Base-by-base conservation (phyloP, 2,888 invertebrate genomes). In the Hipparchia semele region DNA sequence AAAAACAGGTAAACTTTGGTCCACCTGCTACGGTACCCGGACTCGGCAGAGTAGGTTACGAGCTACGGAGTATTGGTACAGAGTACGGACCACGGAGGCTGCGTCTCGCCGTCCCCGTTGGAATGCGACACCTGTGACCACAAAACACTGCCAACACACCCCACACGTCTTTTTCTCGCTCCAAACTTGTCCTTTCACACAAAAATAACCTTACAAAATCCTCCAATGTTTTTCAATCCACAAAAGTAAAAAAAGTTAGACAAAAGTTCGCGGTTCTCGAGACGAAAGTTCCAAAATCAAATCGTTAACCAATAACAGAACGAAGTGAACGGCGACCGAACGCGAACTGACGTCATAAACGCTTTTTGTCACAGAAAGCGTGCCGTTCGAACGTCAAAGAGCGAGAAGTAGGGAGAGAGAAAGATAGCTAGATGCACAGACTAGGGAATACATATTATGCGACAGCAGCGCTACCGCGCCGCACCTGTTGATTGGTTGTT, bases 101-200 rank as follows among this genome's bases (percentile, higher is more conserved):
- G 89, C 83, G 87, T 84, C 87, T 84, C 87, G 87, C 87, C 89
- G 90, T 90, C 87, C 87, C 84, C 83, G 80, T 82, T 82, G 91
- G 92, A 92, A 92, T 93, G 91, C 86, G 85, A 90, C 92, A 92
- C 92, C 92, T 92, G 87, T 86, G 87, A 87, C 85, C 90, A 91
- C 83, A 81, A 80, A 89, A 83, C 90, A 91, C 90, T 83, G 85
- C 86, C 80, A 85, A 81, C 72, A 74, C 78, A 76, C 75, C 70
- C 46, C 68, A 73, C 74, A 69, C 73, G 69, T 73, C 65, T 76
- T 76, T 72, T 73, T 51, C 64, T 45, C 71, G 73, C 72, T 64
- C 71, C 71, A 74, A 78, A 73, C 75, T 75, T 69, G 71, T 78
- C 80, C 81, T 80, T 78, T 72, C 75, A 76, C 84, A 82, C 81